Evolutionary conservation across 2,113 vertebrate species (phyloP), one percentile per base, ranked within the genome.

Genomic region (Crocuta crocuta): DNA sequence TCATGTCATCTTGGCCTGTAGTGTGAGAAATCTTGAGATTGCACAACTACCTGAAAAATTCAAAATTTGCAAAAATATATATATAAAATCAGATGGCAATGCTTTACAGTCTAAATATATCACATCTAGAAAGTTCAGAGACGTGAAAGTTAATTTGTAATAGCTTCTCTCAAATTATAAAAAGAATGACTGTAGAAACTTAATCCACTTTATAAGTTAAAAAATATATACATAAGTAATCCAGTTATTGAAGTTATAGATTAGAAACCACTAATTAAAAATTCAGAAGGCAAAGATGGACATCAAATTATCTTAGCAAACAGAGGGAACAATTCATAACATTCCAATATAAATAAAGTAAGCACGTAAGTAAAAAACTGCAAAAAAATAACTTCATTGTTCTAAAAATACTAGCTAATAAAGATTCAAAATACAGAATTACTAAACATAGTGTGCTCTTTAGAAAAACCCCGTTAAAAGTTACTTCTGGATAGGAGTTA

Each of bases 1-100:
- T 99, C 80, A 58, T 85, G 97, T 99, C 99, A 90, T 99, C 99
- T 97, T 99, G 98, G 61, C 99, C 99, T 99, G 97, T n/a, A 98
- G 88, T 24, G 96, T 84, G 82, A 90, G 70, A 97, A 93, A 91
- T 35, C 70, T 87, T 90, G 55, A 87, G 33, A 73, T 35, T 53
- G 26, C 33, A 61, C 31, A 55, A 73, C n/a, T 89, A 61, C 26
- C 89, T 97, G 48, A 26, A 94, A 94, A 91, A 31, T 74, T 68
- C 66, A 33, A 81, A 94, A 53, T 63, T 66, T 74, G 71, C 53
- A 97, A 95, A 94, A 95, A 87, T 71, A 82, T 7, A 28, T 31
- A 39, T 39, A 39, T 2, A 74, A 92, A 94, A 68, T 74, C 65
- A 83, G n/a, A 45, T 58, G 35, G n/a, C 58, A 82, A 17, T 81